Evolutionary conservation across 1,140 invertebrate species (phyloP), one percentile per base, ranked within the genome.

Genomic region (Drosophila repleta): DNA sequence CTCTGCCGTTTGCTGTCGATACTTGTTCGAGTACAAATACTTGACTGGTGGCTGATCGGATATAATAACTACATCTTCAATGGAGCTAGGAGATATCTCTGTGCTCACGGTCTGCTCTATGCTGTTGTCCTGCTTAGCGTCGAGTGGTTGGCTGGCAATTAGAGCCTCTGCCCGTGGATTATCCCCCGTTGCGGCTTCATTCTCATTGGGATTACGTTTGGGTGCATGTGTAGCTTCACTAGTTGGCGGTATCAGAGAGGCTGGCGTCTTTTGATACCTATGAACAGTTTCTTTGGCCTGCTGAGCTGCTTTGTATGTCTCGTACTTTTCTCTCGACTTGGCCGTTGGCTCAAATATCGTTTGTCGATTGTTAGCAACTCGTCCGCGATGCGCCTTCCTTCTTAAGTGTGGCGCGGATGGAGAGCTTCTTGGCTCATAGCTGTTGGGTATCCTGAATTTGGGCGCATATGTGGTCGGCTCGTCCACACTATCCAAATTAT

Each of bases 401-500:
- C 85, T 71, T 0, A 52, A 11, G 52, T 68, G 45, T 18, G 39
- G 18, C 45, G 20, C 55, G 6, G 62, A 7, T 10, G 37, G 20
- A 20, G 65, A n/a, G 18, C 46, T 72, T 10, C 21, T 62, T 6
- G 46, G 5, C 15, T 74, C 68, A 43, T 46, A 57, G 10, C 57
- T 65, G 26, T 35, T 62, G 1, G 58, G 24, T n/a, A 73, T 17
- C 21, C 74, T 87, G 0, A 80, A 53, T 24, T 77, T 88, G 2
- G 91, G 91, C 0, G 91, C 75, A 81, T 90, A 92, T 0, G 91
- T 92, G 11, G 90, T 91, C 15, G 91, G 73, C 48, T 90, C 90
- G 20, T 91, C 89, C 11, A 58, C 11, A 7, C 29, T 63, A 7
- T 90, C 76, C 6, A 76, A 41, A 51, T 76, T 43, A 55, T 74